Percentiles rank a stretch among this genome's conserved stretches.
These are phyloP conservation scores for Denticeps clupeoides DNA, from an alignment of 2,797 vertebrate species.

Conservation along the genomic window DNA sequence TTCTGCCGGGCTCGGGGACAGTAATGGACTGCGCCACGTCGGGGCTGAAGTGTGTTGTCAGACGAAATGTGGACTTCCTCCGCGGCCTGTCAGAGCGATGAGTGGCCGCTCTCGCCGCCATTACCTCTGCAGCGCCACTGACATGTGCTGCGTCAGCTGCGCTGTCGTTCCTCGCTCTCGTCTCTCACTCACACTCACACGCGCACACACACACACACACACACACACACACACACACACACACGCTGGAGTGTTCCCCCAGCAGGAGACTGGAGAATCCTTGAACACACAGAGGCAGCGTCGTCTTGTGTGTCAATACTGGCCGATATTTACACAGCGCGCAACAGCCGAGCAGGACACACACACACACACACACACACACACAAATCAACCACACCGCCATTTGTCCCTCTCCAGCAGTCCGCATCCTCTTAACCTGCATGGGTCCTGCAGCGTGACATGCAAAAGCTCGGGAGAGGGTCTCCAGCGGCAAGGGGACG, in stretches of 20 bases:
- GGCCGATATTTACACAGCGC: not conserved
- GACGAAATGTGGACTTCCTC: constrained; percentile 1
- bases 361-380: not conserved
- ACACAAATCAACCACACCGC: not conserved
- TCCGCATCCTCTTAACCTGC: not conserved
- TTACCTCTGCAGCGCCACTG: not conserved
- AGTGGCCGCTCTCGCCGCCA: not conserved
- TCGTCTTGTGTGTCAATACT: no score
- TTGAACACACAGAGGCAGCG: no score
- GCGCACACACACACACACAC: no score
- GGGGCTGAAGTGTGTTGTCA: not conserved
- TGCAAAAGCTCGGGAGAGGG: constrained; percentile 3
- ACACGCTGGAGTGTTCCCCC: no score
- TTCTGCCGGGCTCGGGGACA: not conserved
- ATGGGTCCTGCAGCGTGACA: not conserved
- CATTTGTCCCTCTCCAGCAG: constrained; percentile 4
- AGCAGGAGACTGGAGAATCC: no score
- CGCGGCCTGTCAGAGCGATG: constrained; percentile 9
- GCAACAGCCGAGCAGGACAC: no score
- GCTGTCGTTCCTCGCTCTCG: constrained; percentile 3
- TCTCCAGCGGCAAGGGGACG: constrained; percentile 32
- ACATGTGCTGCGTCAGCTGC: constrained; percentile 12
- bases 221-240: constrained; percentile 3
- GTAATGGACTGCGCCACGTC: not conserved
- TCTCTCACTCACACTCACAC: not conserved